Evolutionary conservation across 2,797 vertebrate species (phyloP).

Genomic region (Sebastes miniatus): DNA sequence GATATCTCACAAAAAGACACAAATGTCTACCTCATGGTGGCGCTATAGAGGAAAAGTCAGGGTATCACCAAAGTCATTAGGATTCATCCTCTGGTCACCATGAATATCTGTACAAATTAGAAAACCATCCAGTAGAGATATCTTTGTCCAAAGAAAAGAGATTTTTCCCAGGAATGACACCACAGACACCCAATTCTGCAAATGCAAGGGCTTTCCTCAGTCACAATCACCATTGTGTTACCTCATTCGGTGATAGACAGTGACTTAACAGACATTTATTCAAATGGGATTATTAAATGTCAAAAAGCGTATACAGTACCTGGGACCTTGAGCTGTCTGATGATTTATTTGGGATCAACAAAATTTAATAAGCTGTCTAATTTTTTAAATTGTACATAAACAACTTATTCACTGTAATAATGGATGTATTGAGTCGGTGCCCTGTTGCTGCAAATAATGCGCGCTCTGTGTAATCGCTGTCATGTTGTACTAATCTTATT

Average conservation of each 20-base stretch:
- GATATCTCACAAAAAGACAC: background rate
- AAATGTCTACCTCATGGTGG: background rate
- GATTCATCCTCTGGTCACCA: background rate
- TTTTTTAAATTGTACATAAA: background rate
- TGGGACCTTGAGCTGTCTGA: background rate
- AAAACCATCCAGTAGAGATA: background rate
- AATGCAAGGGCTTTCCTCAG: no score
- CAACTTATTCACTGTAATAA: background rate
- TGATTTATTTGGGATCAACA: background rate
- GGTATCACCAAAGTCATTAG: background rate
- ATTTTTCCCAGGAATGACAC: no score
- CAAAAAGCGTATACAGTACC: background rate
- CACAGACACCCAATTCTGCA: no score
- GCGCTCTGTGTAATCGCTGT: conserved; percentile 57
- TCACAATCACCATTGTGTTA: no score
- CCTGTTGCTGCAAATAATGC: conserved; percentile 47
- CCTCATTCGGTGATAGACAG: no score
- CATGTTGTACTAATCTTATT: conserved; percentile 71
- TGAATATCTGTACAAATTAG: background rate
- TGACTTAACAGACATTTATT: background rate
- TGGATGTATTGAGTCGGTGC: background rate
- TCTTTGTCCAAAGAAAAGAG: background rate
- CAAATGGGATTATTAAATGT: background rate
- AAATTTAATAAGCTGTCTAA: background rate
- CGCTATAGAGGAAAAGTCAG: background rate